Evolutionary conservation across 2,797 vertebrate species (phyloP).

Genomic region (Emys orbicularis): DNA sequence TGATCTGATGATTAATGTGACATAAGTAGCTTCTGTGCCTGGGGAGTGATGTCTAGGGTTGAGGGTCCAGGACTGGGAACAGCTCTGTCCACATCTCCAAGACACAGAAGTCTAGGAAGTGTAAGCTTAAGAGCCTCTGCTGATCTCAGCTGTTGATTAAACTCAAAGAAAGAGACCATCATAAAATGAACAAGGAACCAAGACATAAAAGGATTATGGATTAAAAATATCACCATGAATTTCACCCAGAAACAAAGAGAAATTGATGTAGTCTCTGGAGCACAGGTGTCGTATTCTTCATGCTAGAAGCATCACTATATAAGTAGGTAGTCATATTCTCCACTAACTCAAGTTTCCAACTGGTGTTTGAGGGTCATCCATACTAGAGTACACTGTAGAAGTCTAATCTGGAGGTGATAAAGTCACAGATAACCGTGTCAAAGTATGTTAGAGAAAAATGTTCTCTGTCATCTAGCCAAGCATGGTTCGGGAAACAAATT

Average conservation of each 20-base stretch:
- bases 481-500: background rate
- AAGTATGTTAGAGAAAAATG: background rate
- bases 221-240: background rate
- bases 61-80: background rate
- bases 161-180: background rate
- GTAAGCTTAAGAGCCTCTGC: background rate
- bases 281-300: background rate
- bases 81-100: background rate
- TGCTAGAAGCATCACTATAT: accelerated
- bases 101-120: background rate
- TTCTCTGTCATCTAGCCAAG: background rate
- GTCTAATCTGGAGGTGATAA: background rate
- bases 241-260: background rate
- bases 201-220: background rate
- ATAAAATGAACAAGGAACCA: background rate
- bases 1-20: background rate
- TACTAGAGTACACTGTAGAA: background rate
- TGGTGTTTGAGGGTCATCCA: background rate
- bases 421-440: background rate
- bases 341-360: background rate
- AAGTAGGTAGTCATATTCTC: background rate
- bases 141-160: background rate
- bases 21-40: background rate
- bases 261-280: background rate
- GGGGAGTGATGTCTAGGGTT: background rate